phyloP scores from a whole-genome alignment of 2,113 vertebrate genomes.

The Chloropsis cyanopogon region DNA sequence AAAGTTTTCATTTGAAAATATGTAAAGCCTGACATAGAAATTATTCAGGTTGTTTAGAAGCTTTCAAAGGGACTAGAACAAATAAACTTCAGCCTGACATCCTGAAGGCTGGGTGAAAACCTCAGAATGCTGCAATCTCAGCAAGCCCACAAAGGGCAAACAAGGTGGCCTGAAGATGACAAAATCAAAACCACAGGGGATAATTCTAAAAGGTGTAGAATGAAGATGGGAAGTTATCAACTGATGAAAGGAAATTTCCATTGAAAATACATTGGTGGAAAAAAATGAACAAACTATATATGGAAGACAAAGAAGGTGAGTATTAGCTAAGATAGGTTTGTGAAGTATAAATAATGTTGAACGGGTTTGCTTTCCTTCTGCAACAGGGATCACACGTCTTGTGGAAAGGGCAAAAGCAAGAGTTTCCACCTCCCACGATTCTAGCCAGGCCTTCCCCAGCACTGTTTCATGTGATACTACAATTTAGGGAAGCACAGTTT shows the following conservation, averaged over 20 bases:
- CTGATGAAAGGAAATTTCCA: neutral
- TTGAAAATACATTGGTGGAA: neutral
- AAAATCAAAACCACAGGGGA: neutral
- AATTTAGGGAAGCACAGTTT: neutral
- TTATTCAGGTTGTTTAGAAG: neutral
- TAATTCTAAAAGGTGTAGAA: neutral
- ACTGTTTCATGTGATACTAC: neutral
- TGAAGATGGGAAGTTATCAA: neutral
- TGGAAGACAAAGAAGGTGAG: neutral
- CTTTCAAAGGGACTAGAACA: neutral
- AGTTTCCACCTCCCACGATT: neutral
- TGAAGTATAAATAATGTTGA: neutral
- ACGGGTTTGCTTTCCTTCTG: neutral
- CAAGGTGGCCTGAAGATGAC: neutral
- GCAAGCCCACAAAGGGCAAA: neutral
- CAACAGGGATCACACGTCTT: neutral
- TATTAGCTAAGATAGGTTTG: neutral
- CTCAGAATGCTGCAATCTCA: neutral
- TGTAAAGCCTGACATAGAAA: neutral
- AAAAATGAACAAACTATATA: neutral
- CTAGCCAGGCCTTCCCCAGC: neutral
- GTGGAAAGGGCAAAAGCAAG: neutral
- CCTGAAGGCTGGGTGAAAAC: neutral
- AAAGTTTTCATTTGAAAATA: neutral
- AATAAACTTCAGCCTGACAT: neutral